Evolutionary conservation across 2,888 invertebrate species (phyloP).

Genomic region (Gerris lacustris): DNA sequence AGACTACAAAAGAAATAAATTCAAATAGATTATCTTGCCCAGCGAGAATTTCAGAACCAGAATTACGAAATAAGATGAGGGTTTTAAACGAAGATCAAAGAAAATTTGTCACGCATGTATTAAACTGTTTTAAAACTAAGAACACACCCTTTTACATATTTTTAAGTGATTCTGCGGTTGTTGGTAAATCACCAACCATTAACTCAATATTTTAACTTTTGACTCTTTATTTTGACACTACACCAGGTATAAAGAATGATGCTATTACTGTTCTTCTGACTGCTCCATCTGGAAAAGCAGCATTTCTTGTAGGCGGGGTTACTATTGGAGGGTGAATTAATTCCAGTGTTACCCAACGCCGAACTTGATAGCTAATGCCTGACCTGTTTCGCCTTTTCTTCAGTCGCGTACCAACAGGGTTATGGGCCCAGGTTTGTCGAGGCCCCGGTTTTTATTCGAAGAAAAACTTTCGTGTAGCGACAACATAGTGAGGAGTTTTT

Average conservation of each 20-base stretch:
- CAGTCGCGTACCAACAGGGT: too few relatives aligned
- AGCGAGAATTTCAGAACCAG: neutral
- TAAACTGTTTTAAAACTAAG: slow-evolving; percentile 14
- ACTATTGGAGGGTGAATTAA: too few relatives aligned
- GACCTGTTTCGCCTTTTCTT: too few relatives aligned
- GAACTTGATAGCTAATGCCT: too few relatives aligned
- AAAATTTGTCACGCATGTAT: slow-evolving; percentile 9
- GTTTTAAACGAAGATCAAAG: neutral
- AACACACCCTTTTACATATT: slow-evolving; percentile 1
- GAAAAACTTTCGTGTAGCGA: too few relatives aligned
- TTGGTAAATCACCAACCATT: neutral
- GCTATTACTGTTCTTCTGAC: slow-evolving; percentile 6
- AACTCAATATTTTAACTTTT: neutral
- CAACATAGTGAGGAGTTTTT: too few relatives aligned
- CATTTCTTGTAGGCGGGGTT: slow-evolving; percentile 20
- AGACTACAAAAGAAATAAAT: neutral
- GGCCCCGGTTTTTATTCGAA: too few relatives aligned
- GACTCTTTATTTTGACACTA: slow-evolving; percentile 15
- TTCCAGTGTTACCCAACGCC: too few relatives aligned
- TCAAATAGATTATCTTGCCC: neutral
- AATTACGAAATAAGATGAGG: neutral
- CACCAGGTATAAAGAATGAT: slow-evolving; percentile 9
- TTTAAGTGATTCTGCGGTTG: neutral
- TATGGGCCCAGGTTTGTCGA: too few relatives aligned
- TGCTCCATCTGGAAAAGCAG: slow-evolving; percentile 20